Percentiles rank a stretch among this genome's conserved stretches.
These are phyloP conservation scores for Poeciliopsis presidionis DNA, from an alignment of 2,797 vertebrate species.

Conservation along the genomic window DNA sequence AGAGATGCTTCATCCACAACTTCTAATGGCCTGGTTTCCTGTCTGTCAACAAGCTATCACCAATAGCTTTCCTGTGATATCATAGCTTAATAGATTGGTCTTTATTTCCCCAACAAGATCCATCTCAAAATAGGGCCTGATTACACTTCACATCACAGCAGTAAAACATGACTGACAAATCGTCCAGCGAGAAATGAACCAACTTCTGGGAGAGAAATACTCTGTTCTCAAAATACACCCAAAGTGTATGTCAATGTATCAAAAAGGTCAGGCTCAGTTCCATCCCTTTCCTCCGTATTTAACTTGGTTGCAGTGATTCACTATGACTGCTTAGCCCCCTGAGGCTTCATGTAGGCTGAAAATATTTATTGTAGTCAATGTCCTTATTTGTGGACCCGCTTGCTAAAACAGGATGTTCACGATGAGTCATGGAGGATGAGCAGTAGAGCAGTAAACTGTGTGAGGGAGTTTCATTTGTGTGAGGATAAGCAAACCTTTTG, in stretches of 20 bases:
- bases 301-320: slow-evolving; percentile 25
- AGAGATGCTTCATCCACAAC: neutral
- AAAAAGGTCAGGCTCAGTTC: slow-evolving; percentile 5
- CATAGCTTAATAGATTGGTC: neutral
- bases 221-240: neutral
- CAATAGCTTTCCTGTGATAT: neutral
- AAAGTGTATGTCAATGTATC: neutral
- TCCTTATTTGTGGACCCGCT: slow-evolving; percentile 35
- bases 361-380: slow-evolving; percentile 12
- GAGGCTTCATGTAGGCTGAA: slow-evolving; percentile 22
- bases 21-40: neutral
- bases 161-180: neutral
- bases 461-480: slow-evolving; percentile 3
- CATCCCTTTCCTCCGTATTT: neutral
- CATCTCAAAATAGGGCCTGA: neutral
- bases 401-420: slow-evolving; percentile 6
- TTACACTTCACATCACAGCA: neutral
- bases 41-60: neutral
- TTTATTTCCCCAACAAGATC: neutral
- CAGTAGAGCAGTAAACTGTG: slow-evolving; percentile 15
- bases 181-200: neutral
- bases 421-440: slow-evolving; percentile 35
- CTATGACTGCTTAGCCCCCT: slow-evolving; percentile 19
- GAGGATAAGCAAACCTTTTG: neutral
- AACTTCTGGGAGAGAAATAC: neutral